Evolutionary conservation across 2,888 invertebrate species (phyloP), one percentile per base, ranked within the genome.

Genomic region (Agrotis segetum): DNA sequence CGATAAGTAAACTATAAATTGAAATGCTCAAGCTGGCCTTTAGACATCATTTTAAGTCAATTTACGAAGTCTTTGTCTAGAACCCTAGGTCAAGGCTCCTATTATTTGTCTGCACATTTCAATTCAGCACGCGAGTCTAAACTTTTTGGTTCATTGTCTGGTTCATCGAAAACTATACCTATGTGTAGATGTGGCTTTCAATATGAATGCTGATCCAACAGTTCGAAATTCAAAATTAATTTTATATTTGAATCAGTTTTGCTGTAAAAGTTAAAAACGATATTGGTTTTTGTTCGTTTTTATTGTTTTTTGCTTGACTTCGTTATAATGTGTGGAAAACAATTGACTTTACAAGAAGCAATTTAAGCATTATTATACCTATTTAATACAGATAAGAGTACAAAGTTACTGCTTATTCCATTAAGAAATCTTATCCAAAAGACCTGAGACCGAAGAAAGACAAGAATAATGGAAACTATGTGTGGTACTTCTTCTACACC

Each of bases 141-240:
- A 69, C 63, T 71, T 71, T 84, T 69, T 60, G 34, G 60, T 64
- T 82, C 79, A 67, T 66, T 21, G 74, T 73, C 72, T 69, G 55
- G 62, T 55, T 59, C 61, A 68, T 68, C 56, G 21, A 65, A 65
- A 59, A 65, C 50, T 29, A n/a, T 52, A 75, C 67, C 47, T 67
- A 53, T 63, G 44, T 53, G 34, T 72, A 40, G 21, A 65, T 47
- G 11, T 16, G 44, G 49, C 47, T 80, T 67, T 16, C 21, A 50
- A 74, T 77, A 63, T 67, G 17, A 67, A 77, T 80, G 60, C 24
- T 21, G n/a, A 19, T 63, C n/a, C n/a, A 80, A 47, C 76, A 55
- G 50, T 53, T 67, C 0, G n/a, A 63, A 63, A 46, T 67, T 74
- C 4, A 13, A 65, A 61, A 29, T 29, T 0, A 55, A 60, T 60